phyloP scores from a whole-genome alignment of 2,888 invertebrate species.

The Drosophila setosimentum region DNA sequence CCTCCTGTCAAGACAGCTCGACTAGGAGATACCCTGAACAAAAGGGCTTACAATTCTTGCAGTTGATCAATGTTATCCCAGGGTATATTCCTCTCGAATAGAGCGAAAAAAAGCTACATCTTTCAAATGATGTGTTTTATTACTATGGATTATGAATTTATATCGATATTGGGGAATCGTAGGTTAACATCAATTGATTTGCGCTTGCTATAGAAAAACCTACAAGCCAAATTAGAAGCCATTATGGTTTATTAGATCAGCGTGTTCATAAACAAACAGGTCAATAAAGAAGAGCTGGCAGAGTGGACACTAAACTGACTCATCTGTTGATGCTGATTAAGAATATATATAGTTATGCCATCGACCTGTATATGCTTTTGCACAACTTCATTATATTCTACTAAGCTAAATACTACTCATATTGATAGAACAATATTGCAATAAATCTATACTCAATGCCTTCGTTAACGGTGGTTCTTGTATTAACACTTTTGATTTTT shows the following conservation, averaged over 20 bases:
- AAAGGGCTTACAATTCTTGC: background rate
- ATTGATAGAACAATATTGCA: background rate
- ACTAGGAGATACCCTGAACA: background rate
- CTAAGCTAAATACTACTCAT: background rate
- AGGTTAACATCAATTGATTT: background rate
- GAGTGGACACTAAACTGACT: background rate
- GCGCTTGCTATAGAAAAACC: too few species aligned
- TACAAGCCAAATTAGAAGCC: too few species aligned
- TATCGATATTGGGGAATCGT: background rate
- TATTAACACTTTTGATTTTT: constrained; percentile 9
- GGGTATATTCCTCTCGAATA: background rate
- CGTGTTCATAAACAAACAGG: too few species aligned
- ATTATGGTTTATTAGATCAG: too few species aligned
- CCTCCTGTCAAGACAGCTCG: background rate
- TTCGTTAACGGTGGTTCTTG: constrained; percentile 6
- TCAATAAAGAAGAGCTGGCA: background rate
- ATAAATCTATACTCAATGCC: background rate
- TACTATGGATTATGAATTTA: background rate
- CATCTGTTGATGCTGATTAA: background rate
- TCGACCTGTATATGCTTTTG: background rate
- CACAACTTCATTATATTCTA: background rate
- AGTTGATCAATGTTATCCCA: background rate
- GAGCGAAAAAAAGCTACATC: background rate
- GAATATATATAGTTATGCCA: background rate
- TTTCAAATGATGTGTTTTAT: background rate